These are phyloP conservation scores for Oryctolagus cuniculus DNA, from an alignment of 2,113 vertebrate genomes.

Conservation along the genomic window mOryCun1.1 NC_091432.1:211026001-211026500, in stretches of 20 bases:
- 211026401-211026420: too few relatives aligned
- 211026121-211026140: neutral
- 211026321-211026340: too few relatives aligned
- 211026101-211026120: neutral
- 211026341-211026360: too few relatives aligned
- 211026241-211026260: neutral
- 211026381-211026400: too few relatives aligned
- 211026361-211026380: too few relatives aligned
- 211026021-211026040: neutral
- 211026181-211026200: neutral
- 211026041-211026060: neutral
- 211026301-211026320: too few relatives aligned
- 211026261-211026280: too few relatives aligned
- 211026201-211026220: neutral
- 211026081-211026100: neutral
- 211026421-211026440: too few relatives aligned
- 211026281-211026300: too few relatives aligned
- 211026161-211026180: conserved; percentile 10
- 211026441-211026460: too few relatives aligned
- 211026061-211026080: neutral
- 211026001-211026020: neutral
- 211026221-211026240: neutral
- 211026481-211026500: too few relatives aligned
- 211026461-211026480: too few relatives aligned
- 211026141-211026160: conserved; percentile 50